A percentile compares a stretch with the other conserved stretches of the same genome.
phyloP scores from a whole-genome alignment of 2,113 vertebrate species.

The Gymnarchus niloticus region DNA sequence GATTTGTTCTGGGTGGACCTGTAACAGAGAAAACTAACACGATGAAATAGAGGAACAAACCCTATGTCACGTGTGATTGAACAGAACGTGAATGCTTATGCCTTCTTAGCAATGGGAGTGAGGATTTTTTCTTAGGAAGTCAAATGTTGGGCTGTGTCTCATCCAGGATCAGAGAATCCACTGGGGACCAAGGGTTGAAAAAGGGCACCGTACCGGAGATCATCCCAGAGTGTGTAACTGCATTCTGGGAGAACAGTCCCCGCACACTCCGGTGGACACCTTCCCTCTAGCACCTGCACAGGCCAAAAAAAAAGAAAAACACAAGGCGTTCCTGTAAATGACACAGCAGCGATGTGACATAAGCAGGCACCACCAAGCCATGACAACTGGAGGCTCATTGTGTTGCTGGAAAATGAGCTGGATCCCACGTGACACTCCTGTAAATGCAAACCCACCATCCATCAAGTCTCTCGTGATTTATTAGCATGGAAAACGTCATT shows the following conservation, averaged over 20 bases:
- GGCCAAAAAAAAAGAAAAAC: neutral
- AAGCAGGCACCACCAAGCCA: neutral
- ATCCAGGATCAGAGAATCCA: neutral
- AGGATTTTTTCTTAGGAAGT: neutral
- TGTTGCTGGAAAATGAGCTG: neutral
- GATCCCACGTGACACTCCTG: neutral
- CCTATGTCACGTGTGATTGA: neutral
- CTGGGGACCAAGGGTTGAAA: neutral
- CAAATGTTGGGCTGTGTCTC: neutral
- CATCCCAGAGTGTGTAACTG: constrained; percentile 42
- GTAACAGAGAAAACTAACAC: neutral
- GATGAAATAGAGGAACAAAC: neutral
- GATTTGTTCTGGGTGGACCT: constrained; percentile 82
- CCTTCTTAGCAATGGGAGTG: too few species aligned
- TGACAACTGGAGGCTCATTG: neutral
- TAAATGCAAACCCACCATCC: neutral
- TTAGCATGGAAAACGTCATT: neutral
- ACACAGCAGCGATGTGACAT: neutral
- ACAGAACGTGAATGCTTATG: too few species aligned
- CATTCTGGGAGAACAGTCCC: constrained; percentile 45
- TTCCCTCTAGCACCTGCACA: constrained; percentile 69
- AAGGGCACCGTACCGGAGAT: constrained; percentile 66
- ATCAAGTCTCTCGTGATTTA: neutral
- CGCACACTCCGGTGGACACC: constrained; percentile 61
- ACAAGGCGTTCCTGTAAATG: neutral